A percentile compares a stretch with the other conserved stretches of the same genome.
phyloP scores from a whole-genome alignment of 1,140 invertebrate species.

The Daktulosphaira vitifoliae region DNA sequence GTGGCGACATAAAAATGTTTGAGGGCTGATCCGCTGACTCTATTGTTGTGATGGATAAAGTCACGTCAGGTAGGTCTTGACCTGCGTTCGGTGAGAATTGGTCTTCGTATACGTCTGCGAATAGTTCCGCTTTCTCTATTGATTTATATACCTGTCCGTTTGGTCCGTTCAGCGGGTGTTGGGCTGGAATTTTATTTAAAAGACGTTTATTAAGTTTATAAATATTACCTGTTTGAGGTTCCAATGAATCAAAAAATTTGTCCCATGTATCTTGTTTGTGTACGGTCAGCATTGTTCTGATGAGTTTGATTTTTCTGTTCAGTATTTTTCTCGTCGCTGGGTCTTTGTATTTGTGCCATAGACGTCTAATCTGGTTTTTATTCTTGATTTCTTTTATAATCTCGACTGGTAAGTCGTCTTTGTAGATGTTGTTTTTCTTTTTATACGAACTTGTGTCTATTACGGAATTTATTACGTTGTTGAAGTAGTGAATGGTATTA shows the following conservation, averaged over 20 bases:
- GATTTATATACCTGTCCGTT: background rate
- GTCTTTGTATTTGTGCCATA: background rate
- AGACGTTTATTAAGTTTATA: background rate
- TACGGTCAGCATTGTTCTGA: background rate
- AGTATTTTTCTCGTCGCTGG: background rate
- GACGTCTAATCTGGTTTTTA: background rate
- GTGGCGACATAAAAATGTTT: background rate
- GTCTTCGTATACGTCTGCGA: background rate
- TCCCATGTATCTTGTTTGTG: background rate
- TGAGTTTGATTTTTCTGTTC: background rate
- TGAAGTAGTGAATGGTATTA: too few species aligned
- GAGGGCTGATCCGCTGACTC: too few species aligned
- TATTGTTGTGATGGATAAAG: background rate
- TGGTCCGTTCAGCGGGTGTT: background rate
- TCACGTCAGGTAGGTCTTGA: background rate
- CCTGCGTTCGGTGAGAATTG: background rate
- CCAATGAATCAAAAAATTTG: background rate
- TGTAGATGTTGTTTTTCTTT: background rate
- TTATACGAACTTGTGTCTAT: background rate
- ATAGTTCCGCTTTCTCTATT: background rate
- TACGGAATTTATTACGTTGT: too few species aligned
- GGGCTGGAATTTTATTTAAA: background rate
- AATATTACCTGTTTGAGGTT: background rate
- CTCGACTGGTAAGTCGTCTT: background rate
- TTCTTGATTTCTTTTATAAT: background rate